Conservation (phyloP, 2,797 vertebrate species). For the Mycteria americana region DNA sequence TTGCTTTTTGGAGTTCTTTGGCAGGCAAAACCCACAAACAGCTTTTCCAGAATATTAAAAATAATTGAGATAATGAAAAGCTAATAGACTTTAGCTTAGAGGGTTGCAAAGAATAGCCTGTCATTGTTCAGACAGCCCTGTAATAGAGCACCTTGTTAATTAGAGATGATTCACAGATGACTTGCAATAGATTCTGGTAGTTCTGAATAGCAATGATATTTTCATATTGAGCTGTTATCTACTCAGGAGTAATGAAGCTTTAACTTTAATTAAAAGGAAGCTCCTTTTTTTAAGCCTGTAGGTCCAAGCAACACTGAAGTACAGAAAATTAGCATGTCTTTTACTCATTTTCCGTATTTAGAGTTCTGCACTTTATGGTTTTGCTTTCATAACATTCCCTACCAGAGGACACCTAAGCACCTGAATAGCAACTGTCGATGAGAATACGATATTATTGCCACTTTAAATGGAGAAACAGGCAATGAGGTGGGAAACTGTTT, state of each 20-base stretch:
- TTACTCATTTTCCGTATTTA: background rate
- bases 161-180: constrained; percentile 32
- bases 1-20: background rate
- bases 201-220: background rate
- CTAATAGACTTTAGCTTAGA: constrained; percentile 27
- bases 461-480: background rate
- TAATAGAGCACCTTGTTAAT: constrained; percentile 33
- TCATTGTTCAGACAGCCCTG: constrained; percentile 34
- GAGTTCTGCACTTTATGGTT: background rate
- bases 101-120: constrained; percentile 36
- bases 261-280: constrained; percentile 18
- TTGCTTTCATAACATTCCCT: background rate
- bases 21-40: background rate
- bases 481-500: background rate
- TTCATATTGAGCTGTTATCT: background rate
- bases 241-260: background rate
- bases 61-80: constrained; percentile 17
- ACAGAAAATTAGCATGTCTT: background rate
- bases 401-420: background rate
- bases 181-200: background rate
- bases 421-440: background rate
- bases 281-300: background rate
- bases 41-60: background rate
- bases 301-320: background rate
- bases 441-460: background rate